Evolutionary conservation across 2,113 vertebrate genomes (phyloP).

Genomic region (Mustela lutreola): DNA sequence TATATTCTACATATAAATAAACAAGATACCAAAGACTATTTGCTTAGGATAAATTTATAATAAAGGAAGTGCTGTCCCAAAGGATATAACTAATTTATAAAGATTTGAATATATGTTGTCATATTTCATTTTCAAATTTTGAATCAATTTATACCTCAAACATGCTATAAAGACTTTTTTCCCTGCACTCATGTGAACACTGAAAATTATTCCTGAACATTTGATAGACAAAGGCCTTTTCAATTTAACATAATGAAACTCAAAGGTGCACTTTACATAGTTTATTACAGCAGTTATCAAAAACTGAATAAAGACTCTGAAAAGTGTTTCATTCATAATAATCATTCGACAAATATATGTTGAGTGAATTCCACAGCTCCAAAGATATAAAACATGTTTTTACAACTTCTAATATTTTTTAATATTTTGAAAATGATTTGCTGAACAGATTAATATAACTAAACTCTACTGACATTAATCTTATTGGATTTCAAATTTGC

Average conservation of each 20-base stretch:
- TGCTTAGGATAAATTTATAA: background rate
- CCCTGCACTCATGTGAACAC: background rate
- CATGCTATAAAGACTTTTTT: background rate
- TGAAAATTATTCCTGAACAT: background rate
- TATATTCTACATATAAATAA: background rate
- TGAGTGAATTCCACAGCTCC: background rate
- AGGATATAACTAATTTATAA: background rate
- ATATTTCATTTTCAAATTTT: background rate
- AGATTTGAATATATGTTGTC: background rate
- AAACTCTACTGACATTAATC: background rate
- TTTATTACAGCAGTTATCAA: background rate
- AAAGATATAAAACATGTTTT: conserved; percentile 15
- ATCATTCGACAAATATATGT: background rate
- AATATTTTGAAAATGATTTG: conserved; percentile 12
- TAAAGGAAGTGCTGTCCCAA: background rate
- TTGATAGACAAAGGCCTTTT: background rate
- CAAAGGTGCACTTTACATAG: background rate
- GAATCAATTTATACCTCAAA: background rate
- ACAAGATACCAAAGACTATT: background rate
- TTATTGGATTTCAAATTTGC: conserved; percentile 4
- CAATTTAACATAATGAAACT: conserved; percentile 21
- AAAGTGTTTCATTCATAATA: background rate
- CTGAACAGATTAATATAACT: conserved; percentile 12
- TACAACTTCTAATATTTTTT: background rate
- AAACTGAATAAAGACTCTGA: background rate